These are phyloP conservation scores for Hylyphantes graminicola DNA, from an alignment of 1,140 invertebrate species.

Conservation along the genomic window DNA sequence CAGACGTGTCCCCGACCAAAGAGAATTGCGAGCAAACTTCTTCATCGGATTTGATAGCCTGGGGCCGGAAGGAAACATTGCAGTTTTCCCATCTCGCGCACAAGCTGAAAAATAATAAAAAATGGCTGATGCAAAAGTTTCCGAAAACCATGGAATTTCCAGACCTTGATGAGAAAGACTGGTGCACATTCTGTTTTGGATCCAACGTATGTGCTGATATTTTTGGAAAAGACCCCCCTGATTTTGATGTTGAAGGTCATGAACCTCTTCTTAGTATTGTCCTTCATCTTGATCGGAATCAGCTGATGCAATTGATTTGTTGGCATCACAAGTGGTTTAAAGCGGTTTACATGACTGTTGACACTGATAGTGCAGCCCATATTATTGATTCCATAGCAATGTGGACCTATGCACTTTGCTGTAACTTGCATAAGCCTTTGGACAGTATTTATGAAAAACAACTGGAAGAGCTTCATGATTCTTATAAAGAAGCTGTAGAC, in stretches of 20 bases:
- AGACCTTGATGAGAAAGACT: not conserved
- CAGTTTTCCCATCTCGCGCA: not conserved
- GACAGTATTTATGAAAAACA: not conserved
- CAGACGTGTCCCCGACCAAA: too few relatives aligned
- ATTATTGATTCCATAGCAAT: not conserved
- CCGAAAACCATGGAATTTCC: not conserved
- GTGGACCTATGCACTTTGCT: conserved; percentile 15
- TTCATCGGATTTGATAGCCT: not conserved
- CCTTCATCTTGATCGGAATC: not conserved
- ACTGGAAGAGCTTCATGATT: not conserved
- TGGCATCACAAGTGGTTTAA: not conserved
- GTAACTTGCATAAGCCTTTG: conserved; percentile 7
- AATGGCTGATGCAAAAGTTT: not conserved
- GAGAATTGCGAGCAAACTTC: too few relatives aligned
- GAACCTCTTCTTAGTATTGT: not conserved
- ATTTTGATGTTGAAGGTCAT: not conserved
- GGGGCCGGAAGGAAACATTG: not conserved
- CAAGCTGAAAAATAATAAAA: not conserved
- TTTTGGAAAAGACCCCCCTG: not conserved
- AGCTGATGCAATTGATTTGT: not conserved
- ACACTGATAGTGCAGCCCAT: not conserved
- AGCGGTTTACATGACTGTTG: too few relatives aligned
- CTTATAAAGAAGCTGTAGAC: not conserved
- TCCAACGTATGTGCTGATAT: not conserved
- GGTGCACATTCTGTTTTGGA: conserved; percentile 4